Evolutionary conservation across 2,797 vertebrate genomes (phyloP).

Genomic region (Knipowitschia caucasica): DNA sequence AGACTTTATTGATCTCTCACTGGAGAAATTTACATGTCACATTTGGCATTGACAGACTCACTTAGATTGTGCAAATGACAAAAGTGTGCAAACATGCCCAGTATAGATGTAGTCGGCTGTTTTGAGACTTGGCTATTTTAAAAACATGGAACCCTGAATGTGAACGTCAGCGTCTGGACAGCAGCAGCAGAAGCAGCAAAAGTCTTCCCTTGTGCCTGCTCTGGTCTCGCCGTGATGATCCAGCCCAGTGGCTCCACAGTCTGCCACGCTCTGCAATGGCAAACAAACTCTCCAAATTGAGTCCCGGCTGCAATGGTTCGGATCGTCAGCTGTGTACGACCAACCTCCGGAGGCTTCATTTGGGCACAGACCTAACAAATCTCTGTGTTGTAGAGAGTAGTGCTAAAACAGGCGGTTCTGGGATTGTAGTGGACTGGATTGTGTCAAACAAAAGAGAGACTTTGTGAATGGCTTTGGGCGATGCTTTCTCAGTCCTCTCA

Average conservation of each 20-base stretch:
- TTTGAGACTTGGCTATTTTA: neutral
- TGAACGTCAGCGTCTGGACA: constrained; percentile 1
- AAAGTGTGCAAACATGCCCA: neutral
- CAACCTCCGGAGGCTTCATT: constrained; percentile 11
- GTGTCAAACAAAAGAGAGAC: neutral
- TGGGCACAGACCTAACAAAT: constrained; percentile 4
- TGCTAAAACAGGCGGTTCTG: neutral
- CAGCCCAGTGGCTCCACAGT: constrained; percentile 14
- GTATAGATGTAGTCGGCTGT: neutral
- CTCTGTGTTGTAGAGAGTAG: neutral
- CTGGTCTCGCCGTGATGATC: constrained; percentile 12
- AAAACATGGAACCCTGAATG: neutral
- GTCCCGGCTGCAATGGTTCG: constrained; percentile 21
- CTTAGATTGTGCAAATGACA: no score
- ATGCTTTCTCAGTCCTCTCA: neutral
- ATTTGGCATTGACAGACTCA: no score
- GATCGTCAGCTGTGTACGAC: constrained; percentile 14
- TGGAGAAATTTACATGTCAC: no score
- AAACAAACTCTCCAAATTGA: constrained; percentile 29
- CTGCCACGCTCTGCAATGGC: constrained; percentile 7
- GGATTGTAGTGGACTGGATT: neutral
- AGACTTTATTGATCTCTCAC: no score
- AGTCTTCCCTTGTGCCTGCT: neutral
- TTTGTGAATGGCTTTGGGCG: neutral
- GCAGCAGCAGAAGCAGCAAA: neutral